These are phyloP conservation scores for Dallia pectoralis DNA, from an alignment of 2,797 vertebrate genomes.

Conservation along the genomic window DNA sequence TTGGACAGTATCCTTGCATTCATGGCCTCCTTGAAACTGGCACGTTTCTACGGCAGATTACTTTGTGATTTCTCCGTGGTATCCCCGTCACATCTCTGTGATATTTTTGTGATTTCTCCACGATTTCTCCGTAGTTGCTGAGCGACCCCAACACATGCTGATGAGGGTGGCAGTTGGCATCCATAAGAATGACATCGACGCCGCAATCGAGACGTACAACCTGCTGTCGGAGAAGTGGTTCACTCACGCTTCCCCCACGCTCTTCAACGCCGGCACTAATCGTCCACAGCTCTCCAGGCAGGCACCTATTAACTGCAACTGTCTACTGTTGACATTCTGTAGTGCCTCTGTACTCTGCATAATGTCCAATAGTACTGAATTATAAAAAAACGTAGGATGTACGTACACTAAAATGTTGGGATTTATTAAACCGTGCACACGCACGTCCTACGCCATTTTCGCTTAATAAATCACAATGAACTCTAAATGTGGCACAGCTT, in stretches of 20 bases:
- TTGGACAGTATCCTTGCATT: no score
- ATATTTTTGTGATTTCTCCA: no score
- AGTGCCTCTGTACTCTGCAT: background rate
- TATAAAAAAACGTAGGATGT: background rate
- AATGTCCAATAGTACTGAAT: background rate
- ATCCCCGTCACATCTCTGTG: no score
- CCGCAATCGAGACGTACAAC: conserved; percentile 96
- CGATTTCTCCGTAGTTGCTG: conserved; percentile 76
- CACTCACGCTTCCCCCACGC: conserved; percentile 94
- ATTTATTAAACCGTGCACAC: no score
- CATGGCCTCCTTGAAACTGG: no score
- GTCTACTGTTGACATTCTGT: background rate
- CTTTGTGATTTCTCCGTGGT: background rate
- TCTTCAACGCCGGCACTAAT: conserved; percentile 97
- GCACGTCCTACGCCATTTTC: no score
- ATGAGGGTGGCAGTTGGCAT: conserved; percentile 97
- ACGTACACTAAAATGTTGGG: no score
- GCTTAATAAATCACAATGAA: no score
- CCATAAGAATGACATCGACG: conserved; percentile 83
- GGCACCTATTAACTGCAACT: background rate
- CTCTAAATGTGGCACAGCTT: no score
- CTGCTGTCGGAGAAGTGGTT: conserved; percentile 97
- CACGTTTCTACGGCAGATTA: background rate
- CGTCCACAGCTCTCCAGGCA: conserved; percentile 94
- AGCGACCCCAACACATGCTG: conserved; percentile 97